Conservation (phyloP, 1,140 invertebrate genomes). For the Drosophila leontia region DNA sequence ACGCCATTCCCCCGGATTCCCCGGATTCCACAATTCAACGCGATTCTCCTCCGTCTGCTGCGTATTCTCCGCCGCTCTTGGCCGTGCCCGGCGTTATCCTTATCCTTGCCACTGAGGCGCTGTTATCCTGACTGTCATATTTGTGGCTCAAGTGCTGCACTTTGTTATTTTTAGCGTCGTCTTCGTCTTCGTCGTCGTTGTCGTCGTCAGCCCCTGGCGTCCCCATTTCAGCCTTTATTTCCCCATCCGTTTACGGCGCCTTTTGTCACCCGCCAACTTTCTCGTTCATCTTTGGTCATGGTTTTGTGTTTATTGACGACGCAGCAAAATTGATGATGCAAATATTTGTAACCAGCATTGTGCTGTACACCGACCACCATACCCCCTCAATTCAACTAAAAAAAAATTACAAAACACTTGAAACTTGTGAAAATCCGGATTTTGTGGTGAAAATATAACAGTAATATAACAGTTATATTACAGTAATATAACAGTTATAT, state of each 20-base stretch:
- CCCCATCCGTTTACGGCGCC: not conserved
- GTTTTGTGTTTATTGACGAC: constrained; percentile 44
- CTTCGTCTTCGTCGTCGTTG: constrained; percentile 37
- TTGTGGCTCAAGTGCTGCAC: constrained; percentile 71
- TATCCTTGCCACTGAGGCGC: constrained; percentile 38
- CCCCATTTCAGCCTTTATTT: constrained; percentile 14
- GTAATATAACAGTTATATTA: too few relatives aligned
- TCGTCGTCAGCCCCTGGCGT: not conserved
- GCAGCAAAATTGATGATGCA: constrained; percentile 63
- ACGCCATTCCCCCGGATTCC: constrained; percentile 30
- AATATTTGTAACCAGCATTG: constrained; percentile 52
- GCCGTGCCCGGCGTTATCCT: constrained; percentile 14
- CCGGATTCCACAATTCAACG: constrained; percentile 12
- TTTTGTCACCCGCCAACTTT: constrained; percentile 19
- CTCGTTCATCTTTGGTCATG: constrained; percentile 13
- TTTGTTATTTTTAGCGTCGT: constrained; percentile 72
- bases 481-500: not conserved
- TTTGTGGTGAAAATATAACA: not conserved
- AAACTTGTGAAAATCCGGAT: not conserved
- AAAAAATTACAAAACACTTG: not conserved
- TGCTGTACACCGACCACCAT: not conserved
- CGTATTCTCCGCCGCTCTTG: constrained; percentile 11
- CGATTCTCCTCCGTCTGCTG: not conserved
- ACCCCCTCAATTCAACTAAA: not conserved
- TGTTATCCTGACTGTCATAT: constrained; percentile 62